Base-by-base conservation (phyloP, 2,113 vertebrate genomes). In the Perca flavescens region DNA sequence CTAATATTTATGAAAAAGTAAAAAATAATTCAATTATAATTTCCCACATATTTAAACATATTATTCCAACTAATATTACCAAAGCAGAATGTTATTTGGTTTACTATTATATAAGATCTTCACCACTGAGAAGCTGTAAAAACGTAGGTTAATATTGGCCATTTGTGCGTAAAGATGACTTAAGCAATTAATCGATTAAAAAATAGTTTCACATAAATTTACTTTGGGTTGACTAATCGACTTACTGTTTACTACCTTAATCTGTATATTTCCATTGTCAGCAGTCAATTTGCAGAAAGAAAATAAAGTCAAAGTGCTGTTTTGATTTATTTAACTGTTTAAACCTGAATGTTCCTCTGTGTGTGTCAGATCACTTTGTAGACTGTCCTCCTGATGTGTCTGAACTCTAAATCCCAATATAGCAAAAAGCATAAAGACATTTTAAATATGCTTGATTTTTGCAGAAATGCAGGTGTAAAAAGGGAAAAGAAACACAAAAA, bases 391-490 rank as follows among this genome's bases (percentile, higher is more conserved):
- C 16, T 21, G 7, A 22, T 36, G 46, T n/a, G 43, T 62, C 28
- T 53, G 28, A 74, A 22, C 69, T 25, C 12, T 22, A 21, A 47
- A 12, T 21, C 49, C 43, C 31, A 40, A 8, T 54, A 43, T 28
- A 54, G 10, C 56, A 49, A 22, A 6, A 9, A 34, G 4, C 31
- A 34, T 34, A 34, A 34, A 34, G 5, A 34, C 31, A 34, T 34
- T 34, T 34, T 5, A 34, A 34, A 34, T 34, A 34, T 34, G 31
- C 31, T 34, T 5, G 1, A 34, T 34, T 5, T 34, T 34, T 61
- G 28, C 62, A 81, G 5, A 63, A 61, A 54, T 15, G 22, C 50
- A 64, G 43, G 17, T 52, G 63, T 19, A 64, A 58, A 58, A 31
- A 72, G n/a, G 12, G 4, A 49, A 61, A 47, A 36, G 19, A 78